Conservation (phyloP, 2,888 invertebrate genomes). For the Latheticus oryzae region DNA sequence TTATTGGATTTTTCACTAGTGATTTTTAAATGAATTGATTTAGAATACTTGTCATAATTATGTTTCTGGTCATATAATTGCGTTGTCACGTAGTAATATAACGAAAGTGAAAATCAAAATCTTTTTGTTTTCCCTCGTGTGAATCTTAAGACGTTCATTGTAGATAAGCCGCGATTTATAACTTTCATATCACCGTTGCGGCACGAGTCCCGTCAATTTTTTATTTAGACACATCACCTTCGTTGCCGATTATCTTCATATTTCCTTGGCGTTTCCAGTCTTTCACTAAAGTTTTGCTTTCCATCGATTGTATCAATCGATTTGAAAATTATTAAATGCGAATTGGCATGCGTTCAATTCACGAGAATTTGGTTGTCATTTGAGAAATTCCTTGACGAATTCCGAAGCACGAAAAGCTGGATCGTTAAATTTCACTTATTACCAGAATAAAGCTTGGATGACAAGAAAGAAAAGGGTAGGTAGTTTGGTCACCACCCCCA, state of each 20-base stretch:
- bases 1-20: conserved; percentile 11
- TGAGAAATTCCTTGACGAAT: conserved; percentile 37
- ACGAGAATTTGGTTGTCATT: conserved; percentile 34
- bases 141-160: conserved; percentile 18
- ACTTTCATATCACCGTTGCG: background rate
- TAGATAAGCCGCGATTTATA: conserved; percentile 29
- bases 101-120: no score
- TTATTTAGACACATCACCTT: background rate
- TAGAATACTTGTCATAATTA: no score
- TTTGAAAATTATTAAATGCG: conserved; percentile 30
- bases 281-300: no score
- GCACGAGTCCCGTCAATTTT: conserved; percentile 12
- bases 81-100: no score
- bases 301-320: no score
- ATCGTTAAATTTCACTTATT: conserved; percentile 33
- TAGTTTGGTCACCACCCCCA: background rate
- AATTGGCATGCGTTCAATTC: conserved; percentile 38
- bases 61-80: no score
- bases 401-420: conserved; percentile 17
- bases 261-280: background rate
- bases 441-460: conserved; percentile 7
- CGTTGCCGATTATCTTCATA: conserved; percentile 1
- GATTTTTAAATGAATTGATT: background rate
- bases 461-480: conserved; percentile 9
- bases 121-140: conserved; percentile 1